Evolutionary conservation across 2,797 vertebrate genomes (phyloP).

Genomic region (Hippopotamyrus pictus): DNA sequence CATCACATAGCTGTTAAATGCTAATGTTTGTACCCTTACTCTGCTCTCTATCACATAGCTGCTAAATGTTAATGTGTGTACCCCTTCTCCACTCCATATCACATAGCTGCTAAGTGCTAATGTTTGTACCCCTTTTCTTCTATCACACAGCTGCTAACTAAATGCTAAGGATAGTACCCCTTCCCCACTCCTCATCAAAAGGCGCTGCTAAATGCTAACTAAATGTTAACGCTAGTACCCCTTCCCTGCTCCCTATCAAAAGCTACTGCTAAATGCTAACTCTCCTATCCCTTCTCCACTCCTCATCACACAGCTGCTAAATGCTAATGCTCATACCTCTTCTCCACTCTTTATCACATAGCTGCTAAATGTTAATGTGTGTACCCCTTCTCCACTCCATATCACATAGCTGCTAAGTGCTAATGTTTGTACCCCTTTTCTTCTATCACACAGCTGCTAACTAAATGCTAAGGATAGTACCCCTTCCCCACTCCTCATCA

Average conservation of each 20-base stretch:
- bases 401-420: not conserved
- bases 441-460: not conserved
- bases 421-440: not conserved
- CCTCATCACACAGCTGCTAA: not conserved
- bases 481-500: not conserved
- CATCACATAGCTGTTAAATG: not conserved
- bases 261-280: not conserved
- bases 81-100: not conserved
- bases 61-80: not conserved
- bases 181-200: not conserved
- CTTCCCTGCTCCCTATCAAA: not conserved
- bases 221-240: not conserved
- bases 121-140: not conserved
- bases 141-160: not conserved
- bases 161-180: not conserved
- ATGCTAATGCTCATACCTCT: not conserved
- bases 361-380: not conserved
- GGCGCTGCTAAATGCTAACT: no score
- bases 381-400: not conserved
- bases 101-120: not conserved
- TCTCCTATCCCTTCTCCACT: not conserved
- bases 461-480: not conserved
- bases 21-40: not conserved
- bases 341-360: not conserved
- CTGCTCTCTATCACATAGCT: not conserved